Evolutionary conservation across 37 sponge, comb jelly and placozoan genomes (phyloP).

Genomic region (Oopsacas minuta): DNA sequence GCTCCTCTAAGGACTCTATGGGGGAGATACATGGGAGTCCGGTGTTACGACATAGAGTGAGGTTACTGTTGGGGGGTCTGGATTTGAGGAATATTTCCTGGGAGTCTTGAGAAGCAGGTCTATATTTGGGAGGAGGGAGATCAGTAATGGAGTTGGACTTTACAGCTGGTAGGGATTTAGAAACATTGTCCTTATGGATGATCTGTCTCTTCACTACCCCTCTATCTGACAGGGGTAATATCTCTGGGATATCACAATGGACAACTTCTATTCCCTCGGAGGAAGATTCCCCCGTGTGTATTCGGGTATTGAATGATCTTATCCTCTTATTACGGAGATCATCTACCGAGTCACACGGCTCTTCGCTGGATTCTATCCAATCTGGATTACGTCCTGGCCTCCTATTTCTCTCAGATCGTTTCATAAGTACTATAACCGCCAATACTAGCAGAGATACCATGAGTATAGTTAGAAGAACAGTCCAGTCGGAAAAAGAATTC

Average conservation of each 20-base stretch:
- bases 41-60: not conserved
- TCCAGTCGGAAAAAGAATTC: not conserved
- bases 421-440: not conserved
- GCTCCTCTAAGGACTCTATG: not conserved
- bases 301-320: not conserved
- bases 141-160: not conserved
- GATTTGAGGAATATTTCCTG: conserved; percentile 2
- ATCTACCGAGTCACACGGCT: not conserved
- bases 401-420: not conserved
- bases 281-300: not conserved
- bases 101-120: not conserved
- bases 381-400: not conserved
- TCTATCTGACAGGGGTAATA: not conserved
- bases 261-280: not conserved
- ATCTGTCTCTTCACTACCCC: not conserved
- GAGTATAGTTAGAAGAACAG: not conserved
- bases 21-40: conserved; percentile 6
- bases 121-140: not conserved
- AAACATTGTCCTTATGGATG: not conserved
- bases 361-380: not conserved
- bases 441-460: not conserved
- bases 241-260: not conserved
- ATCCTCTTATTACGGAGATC: not conserved
- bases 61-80: not conserved
- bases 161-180: not conserved